phyloP scores from a whole-genome alignment of 2,888 invertebrate genomes.

The Epirrita christyi region DNA sequence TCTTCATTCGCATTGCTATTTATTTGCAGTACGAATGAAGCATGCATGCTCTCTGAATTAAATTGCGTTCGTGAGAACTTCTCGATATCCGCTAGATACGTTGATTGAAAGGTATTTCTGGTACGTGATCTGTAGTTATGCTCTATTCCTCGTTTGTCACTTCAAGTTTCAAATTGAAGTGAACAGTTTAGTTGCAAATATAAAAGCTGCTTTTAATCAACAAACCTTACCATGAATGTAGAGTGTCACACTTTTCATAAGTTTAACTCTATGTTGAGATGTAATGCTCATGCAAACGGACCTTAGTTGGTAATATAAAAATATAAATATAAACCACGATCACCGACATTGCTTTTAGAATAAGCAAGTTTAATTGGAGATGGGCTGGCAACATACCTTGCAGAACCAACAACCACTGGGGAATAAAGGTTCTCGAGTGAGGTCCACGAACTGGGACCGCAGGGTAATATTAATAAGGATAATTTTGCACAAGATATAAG shows the following conservation, averaged over 20 bases:
- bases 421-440: too few relatives aligned
- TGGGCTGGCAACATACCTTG: too few relatives aligned
- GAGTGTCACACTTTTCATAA: too few relatives aligned
- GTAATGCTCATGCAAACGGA: background rate
- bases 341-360: too few relatives aligned
- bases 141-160: conserved; percentile 31
- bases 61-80: conserved; percentile 60
- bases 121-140: conserved; percentile 53
- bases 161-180: conserved; percentile 34
- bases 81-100: conserved; percentile 56
- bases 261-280: background rate
- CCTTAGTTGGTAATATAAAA: too few relatives aligned
- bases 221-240: too few relatives aligned
- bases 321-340: too few relatives aligned
- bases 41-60: conserved; percentile 61
- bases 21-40: conserved; percentile 60
- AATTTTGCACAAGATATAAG: background rate
- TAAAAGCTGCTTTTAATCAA: conserved; percentile 14
- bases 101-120: conserved; percentile 71
- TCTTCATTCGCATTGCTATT: conserved; percentile 58
- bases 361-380: too few relatives aligned
- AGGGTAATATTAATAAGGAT: too few relatives aligned
- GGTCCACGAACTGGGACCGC: too few relatives aligned
- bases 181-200: conserved; percentile 20
- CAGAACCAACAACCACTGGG: too few relatives aligned